Evolutionary conservation across 2,888 invertebrate species (phyloP).

Genomic region (Chloroclystis v-ata): DNA sequence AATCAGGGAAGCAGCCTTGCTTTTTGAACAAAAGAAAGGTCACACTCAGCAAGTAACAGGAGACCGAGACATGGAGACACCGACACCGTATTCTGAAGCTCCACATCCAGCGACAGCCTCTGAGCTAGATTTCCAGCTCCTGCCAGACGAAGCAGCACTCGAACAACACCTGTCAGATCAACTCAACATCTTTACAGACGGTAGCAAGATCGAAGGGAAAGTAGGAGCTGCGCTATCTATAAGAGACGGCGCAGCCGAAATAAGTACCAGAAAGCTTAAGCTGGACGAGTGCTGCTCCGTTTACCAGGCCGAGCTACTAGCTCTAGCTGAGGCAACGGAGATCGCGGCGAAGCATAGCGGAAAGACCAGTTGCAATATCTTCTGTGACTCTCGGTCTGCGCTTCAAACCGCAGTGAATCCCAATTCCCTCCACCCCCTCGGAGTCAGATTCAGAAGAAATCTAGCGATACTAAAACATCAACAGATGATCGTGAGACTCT

Average conservation of each 20-base stretch:
- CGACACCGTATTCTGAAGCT: background rate
- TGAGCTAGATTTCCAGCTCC: background rate
- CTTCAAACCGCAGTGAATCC: background rate
- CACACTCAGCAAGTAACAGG: background rate
- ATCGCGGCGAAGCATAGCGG: background rate
- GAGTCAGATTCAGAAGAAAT: background rate
- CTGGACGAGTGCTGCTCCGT: conserved; percentile 2
- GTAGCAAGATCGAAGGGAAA: conserved; percentile 1
- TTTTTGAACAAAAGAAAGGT: background rate
- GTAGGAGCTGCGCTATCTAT: conserved; percentile 6
- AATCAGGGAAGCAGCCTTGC: no score
- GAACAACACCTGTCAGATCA: background rate
- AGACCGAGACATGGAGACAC: background rate
- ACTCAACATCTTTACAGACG: conserved; percentile 1
- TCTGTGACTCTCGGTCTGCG: background rate
- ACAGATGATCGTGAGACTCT: background rate
- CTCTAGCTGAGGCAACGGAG: background rate
- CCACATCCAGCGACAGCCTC: background rate
- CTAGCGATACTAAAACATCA: background rate
- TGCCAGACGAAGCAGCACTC: background rate
- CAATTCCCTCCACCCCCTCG: background rate
- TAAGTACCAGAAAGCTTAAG: conserved; percentile 1
- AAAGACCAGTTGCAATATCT: background rate
- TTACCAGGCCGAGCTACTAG: conserved; percentile 3
- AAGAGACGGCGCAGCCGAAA: background rate